phyloP scores from a whole-genome alignment of 35 echinoderm and acorn worm genomes.

The Heliocidaris erythrogramma region DNA sequence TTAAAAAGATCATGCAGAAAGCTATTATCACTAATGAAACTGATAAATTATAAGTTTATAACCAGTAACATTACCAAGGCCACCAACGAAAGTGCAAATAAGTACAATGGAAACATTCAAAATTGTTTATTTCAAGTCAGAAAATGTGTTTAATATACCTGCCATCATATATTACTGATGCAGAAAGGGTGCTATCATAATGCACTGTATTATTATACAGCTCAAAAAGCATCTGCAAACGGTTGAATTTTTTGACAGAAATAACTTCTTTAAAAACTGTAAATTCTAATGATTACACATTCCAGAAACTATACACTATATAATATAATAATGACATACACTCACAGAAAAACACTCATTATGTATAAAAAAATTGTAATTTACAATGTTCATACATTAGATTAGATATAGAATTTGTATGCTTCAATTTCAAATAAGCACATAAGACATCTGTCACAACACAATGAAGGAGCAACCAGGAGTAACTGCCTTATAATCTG shows the following conservation, averaged over 20 bases:
- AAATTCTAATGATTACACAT: constrained; percentile 12
- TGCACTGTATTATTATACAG: not conserved
- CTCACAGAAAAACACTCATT: not conserved
- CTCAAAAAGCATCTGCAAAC: not conserved
- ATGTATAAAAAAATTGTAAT: not conserved
- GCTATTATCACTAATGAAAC: too few species aligned
- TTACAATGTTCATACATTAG: not conserved
- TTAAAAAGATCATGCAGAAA: too few species aligned
- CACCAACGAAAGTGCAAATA: not conserved
- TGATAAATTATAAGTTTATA: too few species aligned
- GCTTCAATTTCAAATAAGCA: not conserved
- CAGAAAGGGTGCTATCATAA: not conserved
- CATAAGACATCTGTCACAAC: not conserved
- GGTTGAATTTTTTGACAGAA: not conserved
- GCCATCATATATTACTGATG: not conserved
- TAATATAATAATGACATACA: not conserved
- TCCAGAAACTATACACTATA: not conserved
- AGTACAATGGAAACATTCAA: not conserved
- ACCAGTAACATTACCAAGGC: not conserved
- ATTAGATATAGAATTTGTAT: not conserved
- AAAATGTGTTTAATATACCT: not conserved
- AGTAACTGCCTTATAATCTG: not conserved
- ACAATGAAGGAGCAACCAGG: not conserved
- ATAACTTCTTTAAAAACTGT: constrained; percentile 8
- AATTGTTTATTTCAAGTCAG: constrained; percentile 4